Base-by-base conservation (phyloP, 1,140 invertebrate species). In the Periplaneta americana region DNA sequence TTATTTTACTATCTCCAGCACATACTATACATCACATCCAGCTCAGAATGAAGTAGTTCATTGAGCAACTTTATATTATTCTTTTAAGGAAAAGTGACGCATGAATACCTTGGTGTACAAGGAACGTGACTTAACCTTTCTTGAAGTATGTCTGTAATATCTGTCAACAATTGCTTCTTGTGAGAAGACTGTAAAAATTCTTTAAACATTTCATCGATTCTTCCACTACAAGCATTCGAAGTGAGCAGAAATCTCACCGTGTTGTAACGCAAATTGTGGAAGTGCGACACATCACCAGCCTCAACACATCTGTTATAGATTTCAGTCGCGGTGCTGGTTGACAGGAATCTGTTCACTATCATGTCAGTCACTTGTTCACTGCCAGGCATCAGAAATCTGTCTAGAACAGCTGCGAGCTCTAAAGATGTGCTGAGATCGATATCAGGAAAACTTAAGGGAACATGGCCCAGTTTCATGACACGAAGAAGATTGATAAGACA, bases 301-400 rank as follows among this genome's bases (percentile, higher is more conserved):
- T 66, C 48, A 22, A 66, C 11, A 66, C 48, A 66, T n/a, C 34
- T 39, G 36, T 11, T 9, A 34, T 80, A 80, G n/a, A 80, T 35
- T 28, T 36, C n/a, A 80, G 34, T 34, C 13, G 66, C 35, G n/a
- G 57, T 80, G 17, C 35, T 31, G 9, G 57, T 32, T 4, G 33
- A 34, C 34, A 80, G n/a, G 74, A 74, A 80, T 36, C 22, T 17
- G 1, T 34, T 22, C 1, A 80, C 74, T n/a, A 80, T 80, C 28
- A 80, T n/a, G 0, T 74, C 33, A 74, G n/a, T n/a, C 34, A 80
- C 15, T 9, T 75, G 34, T 37, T 80, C 66, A 74, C 66, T 22
- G 8, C 79, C 79, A n/a, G 48, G 32, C 22, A 80, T 18, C 33
- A 80, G 34, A 32, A 80, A 80, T 74, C 79, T 34, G 28, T 80